Evolutionary conservation across 2,888 invertebrate genomes (phyloP), one percentile per base, ranked within the genome.

Genomic region (Seira musarum): DNA sequence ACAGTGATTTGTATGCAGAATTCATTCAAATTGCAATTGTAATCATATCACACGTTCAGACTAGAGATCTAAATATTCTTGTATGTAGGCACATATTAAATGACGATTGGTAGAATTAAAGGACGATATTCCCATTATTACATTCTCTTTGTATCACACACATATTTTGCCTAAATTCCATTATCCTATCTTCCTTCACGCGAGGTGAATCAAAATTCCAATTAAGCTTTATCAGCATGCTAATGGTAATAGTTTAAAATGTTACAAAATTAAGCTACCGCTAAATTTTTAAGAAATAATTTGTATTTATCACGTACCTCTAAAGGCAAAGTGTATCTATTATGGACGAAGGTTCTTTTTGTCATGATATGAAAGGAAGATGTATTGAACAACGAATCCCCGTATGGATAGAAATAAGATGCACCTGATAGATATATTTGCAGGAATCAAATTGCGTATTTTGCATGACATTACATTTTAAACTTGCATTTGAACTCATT

Each of bases 1-100:
- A 13, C 53, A 53, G 53, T n/a, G 53, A 53, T 53, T 53, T 53
- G 53, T 53, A 53, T 53, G 53, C 53, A 53, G 53, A 53, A 8
- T n/a, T 53, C 53, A 17, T 53, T 8, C 53, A 8, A 15, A 53
- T 53, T 53, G 3, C 53, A n/a, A 53, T 3, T 53, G 15, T 15
- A 53, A 53, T 53, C 53, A 53, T 15, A 53, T 40, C 6, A 6
- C 13, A 3, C 53, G 53, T 30, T 30, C 53, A 53, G 15, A 15
- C 15, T 53, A 2, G 53, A 53, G 53, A 17, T 53, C 53, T 17
- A n/a, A 3, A 53, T 53, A 40, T 53, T 53, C 30, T 2, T 30
- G n/a, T n/a, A n/a, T 30, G 2, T 30, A 30, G 53, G 53, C 53
- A 30, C 30, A 30, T 30, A 30, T n/a, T n/a, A n/a, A n/a, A n/a